Base-by-base conservation (phyloP, 2,888 invertebrate genomes). In the Dusona sp. region DNA sequence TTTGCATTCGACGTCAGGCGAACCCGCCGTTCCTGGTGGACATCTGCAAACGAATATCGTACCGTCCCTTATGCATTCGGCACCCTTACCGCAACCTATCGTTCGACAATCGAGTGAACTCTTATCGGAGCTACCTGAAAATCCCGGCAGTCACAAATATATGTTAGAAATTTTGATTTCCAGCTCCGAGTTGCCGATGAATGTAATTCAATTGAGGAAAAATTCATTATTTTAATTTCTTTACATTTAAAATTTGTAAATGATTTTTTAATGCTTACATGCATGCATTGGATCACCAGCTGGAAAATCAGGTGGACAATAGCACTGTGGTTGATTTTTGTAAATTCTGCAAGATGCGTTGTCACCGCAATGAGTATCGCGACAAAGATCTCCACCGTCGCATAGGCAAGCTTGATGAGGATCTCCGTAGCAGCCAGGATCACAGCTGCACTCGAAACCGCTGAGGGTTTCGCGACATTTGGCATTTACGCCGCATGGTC, bases 61-160 rank as follows among this genome's bases (percentile, higher is more conserved):
- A 88, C 97, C 97, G 94, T 98, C 97, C 90, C 97, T 96, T 89
- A 98, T 96, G 95, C 98, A 98, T 94, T 97, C 97, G n/a, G 97
- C 97, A 88, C 97, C 97, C 91, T 96, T 96, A 89, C 97, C 97
- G 95, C 98, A 98, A 88, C 98, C 98, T 86, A 96, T 96, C 1
- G 97, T 97, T 90, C 98, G 96, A 94, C 98, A 98, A 93, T 98
- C 98, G 70, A 96, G 95, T 51, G 91, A 85, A 77, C 88, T 89
- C 78, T 86, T 92, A 57, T 93, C 94, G 48, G 91, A 88, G 75
- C 90, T 93, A 87, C 94, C 94, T 93, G 86, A 48, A 72, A 78
- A 22, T 81, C 57, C 57, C 16, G 19, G 74, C 38, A 79, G 33
- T 74, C 57, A 61, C 13, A 68, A 45, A 36, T 22, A 54, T 36